Base-by-base conservation (phyloP, 2,113 vertebrate genomes). In the Dromaius novaehollandiae region DNA sequence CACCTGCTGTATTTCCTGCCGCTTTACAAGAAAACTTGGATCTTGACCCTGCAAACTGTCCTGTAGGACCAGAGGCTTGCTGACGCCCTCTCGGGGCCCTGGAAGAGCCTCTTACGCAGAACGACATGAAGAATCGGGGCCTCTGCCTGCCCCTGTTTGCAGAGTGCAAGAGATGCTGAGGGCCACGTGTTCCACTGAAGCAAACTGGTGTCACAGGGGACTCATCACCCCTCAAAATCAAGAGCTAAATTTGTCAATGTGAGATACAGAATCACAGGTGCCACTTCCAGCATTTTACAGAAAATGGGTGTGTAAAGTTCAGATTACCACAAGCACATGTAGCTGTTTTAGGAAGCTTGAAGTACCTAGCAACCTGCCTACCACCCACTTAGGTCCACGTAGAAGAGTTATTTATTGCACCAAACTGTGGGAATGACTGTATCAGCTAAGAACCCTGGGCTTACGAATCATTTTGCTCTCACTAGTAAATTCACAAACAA, bases 401-500 rank as follows among this genome's bases (percentile, higher is more conserved):
- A 58, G 93, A 94, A 86, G 66, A 78, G 93, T 95, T 91, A 89
- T 83, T 71, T 78, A 74, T 88, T 96, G 86, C 93, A 94, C 75
- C 87, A 95, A 26, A 22, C 51, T 55, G 22, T 30, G 50, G 80
- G 82, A 58, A 34, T 30, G 69, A 60, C 91, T 56, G 50, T 75
- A 91, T 75, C 63, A 88, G 88, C 85, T 25, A 22, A 78, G 78
- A 86, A 82, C 82, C 46, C 64, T n/a, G 36, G 60, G 44, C 71
- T 88, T 80, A 44, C 70, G 75, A 89, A 68, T 40, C 40, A 65
- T 87, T 89, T 75, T 91, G 63, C 74, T 90, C 79, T 80, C 56
- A 6, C 44, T n/a, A 86, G 36, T 42, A 81, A 81, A 83, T 55
- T 75, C 82, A 91, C 71, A 86, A 89, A 92, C 81, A 94, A 86